Percentiles rank a stretch among this genome's conserved stretches.
phyloP scores from a whole-genome alignment of 2,888 invertebrate genomes.

The Dolichomitus sp. region DNA sequence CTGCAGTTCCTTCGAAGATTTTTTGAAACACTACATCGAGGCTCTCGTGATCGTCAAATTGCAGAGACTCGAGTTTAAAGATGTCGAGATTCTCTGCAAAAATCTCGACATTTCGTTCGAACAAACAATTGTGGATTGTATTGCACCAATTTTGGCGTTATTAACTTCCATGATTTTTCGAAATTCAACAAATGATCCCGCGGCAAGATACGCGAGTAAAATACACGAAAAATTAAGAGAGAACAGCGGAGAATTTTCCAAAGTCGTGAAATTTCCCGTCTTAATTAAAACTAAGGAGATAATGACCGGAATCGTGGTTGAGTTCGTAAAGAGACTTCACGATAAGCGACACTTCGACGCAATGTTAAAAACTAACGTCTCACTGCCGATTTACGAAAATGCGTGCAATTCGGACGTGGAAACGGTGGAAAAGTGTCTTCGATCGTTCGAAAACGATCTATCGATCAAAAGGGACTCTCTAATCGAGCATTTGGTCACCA shows the following conservation, averaged over 20 bases:
- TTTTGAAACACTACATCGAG: constrained; percentile 85
- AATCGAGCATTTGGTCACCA: constrained; percentile 76
- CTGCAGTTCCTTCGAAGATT: constrained; percentile 82
- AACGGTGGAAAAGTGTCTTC: constrained; percentile 85
- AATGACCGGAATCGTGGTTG: constrained; percentile 80
- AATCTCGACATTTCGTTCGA: constrained; percentile 73
- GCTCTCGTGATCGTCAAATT: constrained; percentile 85
- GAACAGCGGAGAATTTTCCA: constrained; percentile 75
- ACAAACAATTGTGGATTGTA: constrained; percentile 78
- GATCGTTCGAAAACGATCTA: constrained; percentile 86
- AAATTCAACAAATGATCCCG: constrained; percentile 70
- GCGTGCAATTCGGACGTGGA: constrained; percentile 85
- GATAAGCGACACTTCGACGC: constrained; percentile 86
- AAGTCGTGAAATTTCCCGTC: constrained; percentile 74
- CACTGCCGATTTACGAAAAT: constrained; percentile 80
- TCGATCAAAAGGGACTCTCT: constrained; percentile 83
- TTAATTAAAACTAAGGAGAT: constrained; percentile 76
- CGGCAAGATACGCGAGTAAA: constrained; percentile 68
- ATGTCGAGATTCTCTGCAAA: constrained; percentile 78
- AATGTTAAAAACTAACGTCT: constrained; percentile 83
- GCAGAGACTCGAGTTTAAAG: constrained; percentile 78
- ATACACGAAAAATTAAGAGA: constrained; percentile 75
- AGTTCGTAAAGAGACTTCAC: constrained; percentile 79
- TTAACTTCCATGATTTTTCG: constrained; percentile 73
- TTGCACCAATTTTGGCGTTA: constrained; percentile 71